Conservation (phyloP, 2,113 vertebrate species). For the Clarias macrocephalus region DNA sequence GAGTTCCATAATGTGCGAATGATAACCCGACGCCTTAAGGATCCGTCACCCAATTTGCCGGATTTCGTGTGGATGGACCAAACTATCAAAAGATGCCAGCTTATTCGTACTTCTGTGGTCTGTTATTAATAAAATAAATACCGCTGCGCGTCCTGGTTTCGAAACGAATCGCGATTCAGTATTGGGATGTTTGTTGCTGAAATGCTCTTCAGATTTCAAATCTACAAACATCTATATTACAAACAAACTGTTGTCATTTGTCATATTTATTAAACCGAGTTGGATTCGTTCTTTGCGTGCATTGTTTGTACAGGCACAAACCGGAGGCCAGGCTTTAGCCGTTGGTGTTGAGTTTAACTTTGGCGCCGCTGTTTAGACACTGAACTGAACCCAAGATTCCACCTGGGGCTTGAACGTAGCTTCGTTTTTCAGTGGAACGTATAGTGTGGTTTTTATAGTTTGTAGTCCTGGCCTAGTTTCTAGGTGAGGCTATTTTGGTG, state of each 20-base stretch:
- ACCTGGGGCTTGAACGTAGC: not conserved
- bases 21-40: no score
- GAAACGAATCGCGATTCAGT: not conserved
- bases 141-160: not conserved
- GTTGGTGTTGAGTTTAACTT: constrained; percentile 2
- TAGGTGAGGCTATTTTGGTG: not conserved
- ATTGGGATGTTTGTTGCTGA: not conserved
- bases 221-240: not conserved
- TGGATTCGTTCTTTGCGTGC: not conserved
- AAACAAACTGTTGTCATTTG: not conserved
- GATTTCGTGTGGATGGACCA: no score
- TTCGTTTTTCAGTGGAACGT: not conserved
- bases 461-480: not conserved
- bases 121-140: not conserved
- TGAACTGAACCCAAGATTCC: constrained; percentile 9
- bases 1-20: no score
- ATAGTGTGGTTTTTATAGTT: not conserved
- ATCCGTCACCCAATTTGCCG: no score
- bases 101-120: not conserved
- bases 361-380: not conserved
- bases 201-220: not conserved
- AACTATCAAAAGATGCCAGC: no score
- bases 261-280: not conserved
- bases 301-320: not conserved
- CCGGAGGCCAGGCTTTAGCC: no score